Evolutionary conservation across 2,113 vertebrate species (phyloP).

Genomic region (Aptenodytes patagonicus): DNA sequence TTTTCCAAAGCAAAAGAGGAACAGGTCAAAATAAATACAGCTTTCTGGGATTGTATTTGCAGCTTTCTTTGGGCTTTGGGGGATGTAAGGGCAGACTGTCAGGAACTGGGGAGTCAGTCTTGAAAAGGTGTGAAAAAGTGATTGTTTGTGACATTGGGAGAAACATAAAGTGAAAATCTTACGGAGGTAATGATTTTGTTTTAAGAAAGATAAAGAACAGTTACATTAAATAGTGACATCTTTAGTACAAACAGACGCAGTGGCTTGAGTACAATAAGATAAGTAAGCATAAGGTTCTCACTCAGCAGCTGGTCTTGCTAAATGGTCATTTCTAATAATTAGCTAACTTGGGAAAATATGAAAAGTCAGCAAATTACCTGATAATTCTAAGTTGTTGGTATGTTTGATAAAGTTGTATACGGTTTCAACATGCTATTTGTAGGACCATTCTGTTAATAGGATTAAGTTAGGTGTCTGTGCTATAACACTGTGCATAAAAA

Average conservation of each 20-base stretch:
- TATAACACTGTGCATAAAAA: rapidly evolving
- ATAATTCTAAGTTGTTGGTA: not conserved
- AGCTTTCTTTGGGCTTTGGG: not conserved
- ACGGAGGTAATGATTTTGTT: not conserved
- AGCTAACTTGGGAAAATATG: not conserved
- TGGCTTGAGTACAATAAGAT: not conserved
- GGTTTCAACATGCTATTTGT: not conserved
- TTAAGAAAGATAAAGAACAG: not conserved
- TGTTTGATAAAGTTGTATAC: not conserved
- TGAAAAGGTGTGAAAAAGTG: not conserved
- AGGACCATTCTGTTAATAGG: not conserved
- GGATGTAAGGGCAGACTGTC: not conserved
- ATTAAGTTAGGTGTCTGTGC: not conserved
- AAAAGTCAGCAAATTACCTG: not conserved
- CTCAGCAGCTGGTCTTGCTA: not conserved
- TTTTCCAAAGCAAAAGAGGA: conserved; percentile 18
- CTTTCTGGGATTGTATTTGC: conserved; percentile 1
- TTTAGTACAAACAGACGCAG: not conserved
- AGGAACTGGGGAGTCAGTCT: not conserved
- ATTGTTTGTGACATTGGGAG: not conserved
- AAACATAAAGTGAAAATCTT: not conserved
- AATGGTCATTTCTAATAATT: not conserved
- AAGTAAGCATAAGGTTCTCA: not conserved
- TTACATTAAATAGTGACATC: not conserved
- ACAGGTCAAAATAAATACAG: conserved; percentile 46